These are phyloP conservation scores for Brachirus orientalis DNA, from an alignment of 2,113 vertebrate genomes.

Conservation along the genomic window DNA sequence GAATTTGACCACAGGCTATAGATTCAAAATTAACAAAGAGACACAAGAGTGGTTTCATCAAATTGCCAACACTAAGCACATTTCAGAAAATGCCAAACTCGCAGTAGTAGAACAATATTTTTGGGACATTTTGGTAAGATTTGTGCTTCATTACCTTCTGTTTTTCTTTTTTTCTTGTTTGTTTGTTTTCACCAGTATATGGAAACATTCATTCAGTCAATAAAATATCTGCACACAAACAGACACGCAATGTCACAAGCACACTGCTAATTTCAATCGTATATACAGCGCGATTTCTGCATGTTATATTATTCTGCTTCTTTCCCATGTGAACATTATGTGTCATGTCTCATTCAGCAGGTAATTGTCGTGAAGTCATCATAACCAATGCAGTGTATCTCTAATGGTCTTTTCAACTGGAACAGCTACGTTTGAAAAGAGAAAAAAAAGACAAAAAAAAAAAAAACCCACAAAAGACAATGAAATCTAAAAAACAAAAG, in stretches of 20 bases:
- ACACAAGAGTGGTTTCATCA: constrained; percentile 1
- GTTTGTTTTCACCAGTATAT: constrained; percentile 22
- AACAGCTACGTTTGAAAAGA: constrained; percentile 30
- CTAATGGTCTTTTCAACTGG: constrained; percentile 57
- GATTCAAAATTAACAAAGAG: background rate
- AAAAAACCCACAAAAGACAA: background rate
- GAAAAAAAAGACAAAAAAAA: constrained; percentile 36
- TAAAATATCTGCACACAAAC: constrained; percentile 13
- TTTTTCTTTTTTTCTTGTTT: no score
- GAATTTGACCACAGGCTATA: background rate
- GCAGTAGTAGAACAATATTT: constrained; percentile 22
- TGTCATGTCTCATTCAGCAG: constrained; percentile 36
- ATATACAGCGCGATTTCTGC: constrained; percentile 18
- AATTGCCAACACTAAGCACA: background rate
- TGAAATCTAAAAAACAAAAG: constrained; percentile 19
- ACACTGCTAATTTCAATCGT: constrained; percentile 20
- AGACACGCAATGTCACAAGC: constrained; percentile 12
- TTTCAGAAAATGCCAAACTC: background rate
- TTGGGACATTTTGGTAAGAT: constrained; percentile 34
- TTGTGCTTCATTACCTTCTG: no score
- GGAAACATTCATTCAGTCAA: constrained; percentile 33
- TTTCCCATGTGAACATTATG: constrained; percentile 36
- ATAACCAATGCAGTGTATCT: constrained; percentile 70
- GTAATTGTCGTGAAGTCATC: constrained; percentile 53
- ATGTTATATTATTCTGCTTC: constrained; percentile 6